Base-by-base conservation (phyloP, 2,113 vertebrate species). In the Eulacestoma nigropectus region DNA sequence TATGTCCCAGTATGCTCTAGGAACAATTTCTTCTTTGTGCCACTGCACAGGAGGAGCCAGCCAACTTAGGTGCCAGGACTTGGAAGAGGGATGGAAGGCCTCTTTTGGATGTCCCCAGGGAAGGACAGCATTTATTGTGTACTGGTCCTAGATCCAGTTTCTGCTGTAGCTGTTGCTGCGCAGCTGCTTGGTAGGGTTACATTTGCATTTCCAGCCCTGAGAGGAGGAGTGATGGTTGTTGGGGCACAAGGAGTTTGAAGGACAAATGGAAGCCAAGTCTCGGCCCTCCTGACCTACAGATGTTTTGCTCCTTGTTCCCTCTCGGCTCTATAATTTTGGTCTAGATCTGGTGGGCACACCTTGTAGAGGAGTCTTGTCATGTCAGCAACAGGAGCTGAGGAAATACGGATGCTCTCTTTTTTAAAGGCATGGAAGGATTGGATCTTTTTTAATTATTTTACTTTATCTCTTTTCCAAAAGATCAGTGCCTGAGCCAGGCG, bases 241-340 rank as follows among this genome's bases (percentile, higher is more conserved):
- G 44, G 13, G 23, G 15, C 22, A 64, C n/a, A 33, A 75, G 68
- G 42, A 35, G 13, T 55, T 57, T 46, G 39, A 55, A 68, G 57
- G 46, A 42, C 33, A n/a, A 67, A 52, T 57, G 53, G 33, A 63
- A 22, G 13, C 33, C 53, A 60, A 6, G 5, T 59, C 44, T 55
- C 4, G 1, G 5, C 33, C 13, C 27, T 15, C 1, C 63, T 90
- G 69, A 55, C 25, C 33, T 49, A 1, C 1, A 6, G 30, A 26
- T 33, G 25, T 64, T 84, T 77, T 25, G 5, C 25, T 87, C 26
- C 33, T 76, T 9, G 2, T 88, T 80, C 44, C 62, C 42, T 72
- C 59, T 80, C 4, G 4, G 20, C 30, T 30, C 32, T 42, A 4
- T 52, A 55, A 72, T 41, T 77, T 64, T n/a, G 39, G 33, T 37